A percentile compares a stretch with the other conserved stretches of the same genome.
Evolutionary conservation across 1,140 invertebrate species (phyloP).

Genomic region (Limonius californicus): DNA sequence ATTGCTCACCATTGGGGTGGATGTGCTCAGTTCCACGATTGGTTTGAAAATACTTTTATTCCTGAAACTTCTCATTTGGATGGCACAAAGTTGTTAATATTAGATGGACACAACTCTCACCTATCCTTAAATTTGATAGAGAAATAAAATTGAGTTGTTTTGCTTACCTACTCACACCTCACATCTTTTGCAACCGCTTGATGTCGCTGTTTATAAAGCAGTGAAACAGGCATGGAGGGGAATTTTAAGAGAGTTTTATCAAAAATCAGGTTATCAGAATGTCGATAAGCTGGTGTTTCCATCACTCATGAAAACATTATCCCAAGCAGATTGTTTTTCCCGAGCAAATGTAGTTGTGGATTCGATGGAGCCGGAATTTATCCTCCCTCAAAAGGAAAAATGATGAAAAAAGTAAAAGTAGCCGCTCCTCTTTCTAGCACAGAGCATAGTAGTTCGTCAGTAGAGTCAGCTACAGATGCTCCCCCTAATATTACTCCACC

Average conservation of each 20-base stretch:
- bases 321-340: too few relatives aligned
- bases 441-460: too few relatives aligned
- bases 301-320: constrained; percentile 1
- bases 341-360: too few relatives aligned
- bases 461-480: too few relatives aligned
- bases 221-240: not conserved
- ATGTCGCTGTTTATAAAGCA: not conserved
- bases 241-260: not conserved
- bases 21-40: constrained; percentile 1
- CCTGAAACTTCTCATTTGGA: not conserved
- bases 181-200: not conserved
- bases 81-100: constrained; percentile 4
- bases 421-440: too few relatives aligned
- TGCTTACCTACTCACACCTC: constrained; percentile 7
- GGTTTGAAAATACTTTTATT: constrained; percentile 4
- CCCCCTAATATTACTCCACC: too few relatives aligned
- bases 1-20: constrained; percentile 3
- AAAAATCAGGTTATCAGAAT: not conserved
- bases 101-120: constrained; percentile 10
- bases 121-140: constrained; percentile 1
- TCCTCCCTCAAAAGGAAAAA: too few relatives aligned
- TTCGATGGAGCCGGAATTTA: too few relatives aligned
- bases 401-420: too few relatives aligned
- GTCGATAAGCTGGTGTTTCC: not conserved
- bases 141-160: constrained; percentile 9